phyloP scores from a whole-genome alignment of 2,888 invertebrate species.

The Drymonia ruficornis region DNA sequence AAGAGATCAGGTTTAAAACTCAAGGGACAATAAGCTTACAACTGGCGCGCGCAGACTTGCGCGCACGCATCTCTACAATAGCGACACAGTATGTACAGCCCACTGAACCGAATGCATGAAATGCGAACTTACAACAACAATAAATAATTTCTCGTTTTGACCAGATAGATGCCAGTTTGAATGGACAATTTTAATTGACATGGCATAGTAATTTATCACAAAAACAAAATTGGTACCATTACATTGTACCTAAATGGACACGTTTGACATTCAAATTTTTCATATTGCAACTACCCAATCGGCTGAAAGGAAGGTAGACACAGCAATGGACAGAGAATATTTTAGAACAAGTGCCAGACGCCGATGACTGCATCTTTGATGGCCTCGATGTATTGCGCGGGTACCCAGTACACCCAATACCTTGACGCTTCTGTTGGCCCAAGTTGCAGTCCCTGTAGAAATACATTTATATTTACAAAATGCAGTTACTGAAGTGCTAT shows the following conservation, averaged over 20 bases:
- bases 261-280: slow-evolving; percentile 54
- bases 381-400: slow-evolving; percentile 94
- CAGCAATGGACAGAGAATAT: slow-evolving; percentile 50
- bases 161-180: slow-evolving; percentile 77
- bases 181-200: slow-evolving; percentile 83
- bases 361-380: slow-evolving; percentile 96
- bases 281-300: slow-evolving; percentile 78
- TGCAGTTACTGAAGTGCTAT: neutral
- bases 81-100: slow-evolving; percentile 60
- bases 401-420: slow-evolving; percentile 98
- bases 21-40: slow-evolving; percentile 67
- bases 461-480: slow-evolving; percentile 8
- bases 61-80: slow-evolving; percentile 30
- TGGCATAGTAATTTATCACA: slow-evolving; percentile 78
- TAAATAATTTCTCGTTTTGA: slow-evolving; percentile 77
- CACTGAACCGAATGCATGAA: slow-evolving; percentile 69
- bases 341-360: slow-evolving; percentile 92
- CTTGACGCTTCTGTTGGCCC: slow-evolving; percentile 96
- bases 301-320: slow-evolving; percentile 61
- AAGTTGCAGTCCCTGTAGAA: slow-evolving; percentile 91
- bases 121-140: slow-evolving; percentile 76
- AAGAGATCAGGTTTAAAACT: slow-evolving; percentile 76
- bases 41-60: slow-evolving; percentile 33
- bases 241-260: slow-evolving; percentile 66
- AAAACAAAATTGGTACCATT: slow-evolving; percentile 69